Evolutionary conservation across 2,113 vertebrate species (phyloP).

Genomic region (Morone saxatilis): DNA sequence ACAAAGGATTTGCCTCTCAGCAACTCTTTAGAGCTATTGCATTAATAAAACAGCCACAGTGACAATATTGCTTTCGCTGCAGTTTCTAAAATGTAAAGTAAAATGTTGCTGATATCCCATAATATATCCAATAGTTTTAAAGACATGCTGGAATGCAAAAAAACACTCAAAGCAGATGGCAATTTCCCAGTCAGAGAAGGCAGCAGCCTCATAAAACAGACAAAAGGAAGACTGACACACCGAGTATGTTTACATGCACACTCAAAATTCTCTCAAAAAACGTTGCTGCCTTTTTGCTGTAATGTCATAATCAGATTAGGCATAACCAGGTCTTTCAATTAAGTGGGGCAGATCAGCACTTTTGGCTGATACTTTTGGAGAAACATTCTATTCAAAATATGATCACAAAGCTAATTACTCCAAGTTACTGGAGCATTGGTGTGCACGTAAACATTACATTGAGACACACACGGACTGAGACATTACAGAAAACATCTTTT

Average conservation of each 20-base stretch:
- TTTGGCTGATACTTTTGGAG: not conserved
- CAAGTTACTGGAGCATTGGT: not conserved
- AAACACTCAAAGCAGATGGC: slow-evolving; percentile 50
- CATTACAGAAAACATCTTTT: slow-evolving; percentile 75
- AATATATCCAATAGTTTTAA: slow-evolving; percentile 47
- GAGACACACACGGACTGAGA: slow-evolving; percentile 63
- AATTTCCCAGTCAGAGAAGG: slow-evolving; percentile 40
- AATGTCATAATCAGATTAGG: slow-evolving; percentile 8
- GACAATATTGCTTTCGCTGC: not conserved
- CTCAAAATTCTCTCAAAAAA: not conserved
- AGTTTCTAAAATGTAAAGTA: slow-evolving; percentile 20
- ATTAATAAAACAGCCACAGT: not conserved
- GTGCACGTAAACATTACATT: slow-evolving; percentile 49
- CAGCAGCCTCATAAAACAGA: slow-evolving; percentile 67
- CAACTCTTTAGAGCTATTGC: slow-evolving; percentile 52
- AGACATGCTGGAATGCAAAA: slow-evolving; percentile 69
- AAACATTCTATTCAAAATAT: not conserved
- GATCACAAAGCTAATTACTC: not conserved
- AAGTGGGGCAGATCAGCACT: not conserved
- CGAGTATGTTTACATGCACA: slow-evolving; percentile 58
- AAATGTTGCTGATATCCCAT: slow-evolving; percentile 11
- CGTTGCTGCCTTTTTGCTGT: not conserved
- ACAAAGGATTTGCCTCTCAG: slow-evolving; percentile 54
- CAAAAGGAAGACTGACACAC: slow-evolving; percentile 44
- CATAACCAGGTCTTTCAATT: not conserved